Percentiles rank a stretch among this genome's conserved stretches.
Evolutionary conservation across 2,113 vertebrate genomes (phyloP).

Genomic region (Nesogale talazaci): DNA sequence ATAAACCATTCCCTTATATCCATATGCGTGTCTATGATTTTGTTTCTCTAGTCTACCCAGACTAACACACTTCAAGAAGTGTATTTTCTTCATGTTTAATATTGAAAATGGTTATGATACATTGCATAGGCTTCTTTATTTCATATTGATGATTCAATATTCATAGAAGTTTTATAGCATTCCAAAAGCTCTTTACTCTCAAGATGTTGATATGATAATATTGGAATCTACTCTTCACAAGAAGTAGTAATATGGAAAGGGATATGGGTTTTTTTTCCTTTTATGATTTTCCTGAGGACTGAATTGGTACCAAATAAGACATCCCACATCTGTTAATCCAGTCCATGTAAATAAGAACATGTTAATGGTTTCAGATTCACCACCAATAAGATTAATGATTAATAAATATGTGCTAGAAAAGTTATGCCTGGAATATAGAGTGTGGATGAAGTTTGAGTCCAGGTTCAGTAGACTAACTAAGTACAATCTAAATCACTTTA

Average conservation of each 20-base stretch:
- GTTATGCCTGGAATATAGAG: not conserved
- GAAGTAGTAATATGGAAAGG: not conserved
- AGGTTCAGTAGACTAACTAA: accelerated
- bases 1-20: too few species aligned
- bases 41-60: too few species aligned
- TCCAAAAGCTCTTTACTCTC: slow-evolving; percentile 14
- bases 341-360: not conserved
- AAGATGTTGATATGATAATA: not conserved
- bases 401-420: not conserved
- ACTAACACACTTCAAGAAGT: too few species aligned
- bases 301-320: not conserved
- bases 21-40: too few species aligned
- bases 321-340: not conserved
- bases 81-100: not conserved
- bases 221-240: not conserved
- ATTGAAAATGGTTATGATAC: not conserved
- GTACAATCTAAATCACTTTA: not conserved
- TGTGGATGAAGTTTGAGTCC: not conserved
- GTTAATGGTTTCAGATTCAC: not conserved
- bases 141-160: too few species aligned
- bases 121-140: not conserved
- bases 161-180: not conserved
- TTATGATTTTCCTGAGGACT: not conserved
- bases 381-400: not conserved
- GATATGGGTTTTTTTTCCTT: not conserved